Evolutionary conservation across 2,113 vertebrate genomes (phyloP).

Genomic region (Aspiorhynchus laticeps): DNA sequence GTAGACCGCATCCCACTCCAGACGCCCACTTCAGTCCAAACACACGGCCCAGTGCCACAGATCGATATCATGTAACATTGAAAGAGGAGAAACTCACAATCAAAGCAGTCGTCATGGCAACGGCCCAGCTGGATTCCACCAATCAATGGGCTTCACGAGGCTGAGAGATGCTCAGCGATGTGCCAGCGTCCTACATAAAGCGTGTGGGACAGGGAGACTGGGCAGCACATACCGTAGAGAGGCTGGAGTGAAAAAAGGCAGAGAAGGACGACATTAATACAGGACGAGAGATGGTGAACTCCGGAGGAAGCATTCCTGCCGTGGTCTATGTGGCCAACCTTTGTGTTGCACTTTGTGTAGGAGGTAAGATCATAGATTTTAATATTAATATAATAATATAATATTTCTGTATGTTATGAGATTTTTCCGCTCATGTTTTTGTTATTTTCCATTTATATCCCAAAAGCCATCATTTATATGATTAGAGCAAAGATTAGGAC

Average conservation of each 20-base stretch:
- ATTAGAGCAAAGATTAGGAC: not conserved
- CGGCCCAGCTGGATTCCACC: slow-evolving; percentile 81
- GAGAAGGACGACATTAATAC: slow-evolving; percentile 56
- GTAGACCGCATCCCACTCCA: slow-evolving; percentile 17
- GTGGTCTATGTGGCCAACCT: slow-evolving; percentile 65
- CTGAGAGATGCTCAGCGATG: slow-evolving; percentile 73
- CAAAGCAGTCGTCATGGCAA: slow-evolving; percentile 81
- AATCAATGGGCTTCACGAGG: slow-evolving; percentile 75
- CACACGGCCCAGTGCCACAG: slow-evolving; percentile 60
- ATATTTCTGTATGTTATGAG: slow-evolving; percentile 5
- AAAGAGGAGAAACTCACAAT: slow-evolving; percentile 76
- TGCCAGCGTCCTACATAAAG: slow-evolving; percentile 82
- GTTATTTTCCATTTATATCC: no score
- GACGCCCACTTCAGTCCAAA: slow-evolving; percentile 35
- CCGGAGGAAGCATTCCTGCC: slow-evolving; percentile 62
- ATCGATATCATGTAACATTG: slow-evolving; percentile 74
- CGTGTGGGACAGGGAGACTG: slow-evolving; percentile 71
- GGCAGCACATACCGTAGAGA: slow-evolving; percentile 56
- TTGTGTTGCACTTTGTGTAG: slow-evolving; percentile 64
- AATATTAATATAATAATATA: no score
- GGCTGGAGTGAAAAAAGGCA: slow-evolving; percentile 49
- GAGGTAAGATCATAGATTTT: slow-evolving; percentile 71
- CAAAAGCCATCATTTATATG: not conserved
- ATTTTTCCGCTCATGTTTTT: no score
- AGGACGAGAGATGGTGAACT: slow-evolving; percentile 68